Base-by-base conservation (phyloP, 2,113 vertebrate genomes). In the Caloenas nicobarica region DNA sequence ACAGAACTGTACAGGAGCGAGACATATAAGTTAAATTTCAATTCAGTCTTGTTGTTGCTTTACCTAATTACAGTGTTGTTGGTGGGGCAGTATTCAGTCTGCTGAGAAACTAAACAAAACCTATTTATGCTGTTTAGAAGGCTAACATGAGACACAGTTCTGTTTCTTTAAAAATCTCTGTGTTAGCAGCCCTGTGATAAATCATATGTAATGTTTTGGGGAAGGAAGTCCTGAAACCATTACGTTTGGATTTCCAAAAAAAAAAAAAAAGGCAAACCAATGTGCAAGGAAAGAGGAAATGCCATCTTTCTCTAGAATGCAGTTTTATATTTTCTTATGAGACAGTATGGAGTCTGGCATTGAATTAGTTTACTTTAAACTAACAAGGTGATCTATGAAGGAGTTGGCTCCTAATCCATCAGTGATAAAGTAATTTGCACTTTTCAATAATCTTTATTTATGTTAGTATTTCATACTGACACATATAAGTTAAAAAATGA, bases 361-460 rank as follows among this genome's bases (percentile, higher is more conserved):
- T 82, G 28, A 87, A 71, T 93, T 80, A 65, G 11, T n/a, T 91
- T 73, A 33, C 24, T 88, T 61, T 73, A 95, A 90, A 61, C 3
- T 16, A 77, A 54, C 31, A 77, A 48, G 10, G 8, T 73, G 28
- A 42, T 86, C 54, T 88, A 42, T 92, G 48, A 62, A 82, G 29
- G 6, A 88, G 7, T 2, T 92, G 68, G 33, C 11, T 89, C 48
- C 48, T 92, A 88, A 94, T 90, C 51, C 23, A 93, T 89, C 48
- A 81, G 58, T 73, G 50, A 31, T 90, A 95, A 93, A 54, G 60
- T 61, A 89, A 86, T 92, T 86, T 92, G 36, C 72, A 66, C 13
- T 96, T 97, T 96, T 91, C 80, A 94, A n/a, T 92, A 64, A 19
- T 77, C 11, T 72, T n/a, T 89, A 69, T 90, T 95, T 91, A 88